A percentile compares a stretch with the other conserved stretches of the same genome.
Evolutionary conservation across 2,888 invertebrate species (phyloP).

Genomic region (Noctua janthe): DNA sequence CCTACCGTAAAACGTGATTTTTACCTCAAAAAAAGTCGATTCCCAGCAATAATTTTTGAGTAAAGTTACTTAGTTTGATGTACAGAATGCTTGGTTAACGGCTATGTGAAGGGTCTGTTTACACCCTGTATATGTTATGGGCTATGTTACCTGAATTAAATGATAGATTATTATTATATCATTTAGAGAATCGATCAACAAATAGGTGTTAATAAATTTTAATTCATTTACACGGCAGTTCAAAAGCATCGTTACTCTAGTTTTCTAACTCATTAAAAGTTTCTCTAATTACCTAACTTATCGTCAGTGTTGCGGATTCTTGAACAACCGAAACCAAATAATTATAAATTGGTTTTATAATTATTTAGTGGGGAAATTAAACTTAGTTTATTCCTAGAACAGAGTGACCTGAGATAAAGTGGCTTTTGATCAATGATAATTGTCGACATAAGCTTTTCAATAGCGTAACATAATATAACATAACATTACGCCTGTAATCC

Average conservation of each 20-base stretch:
- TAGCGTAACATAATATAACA: no score
- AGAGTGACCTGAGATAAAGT: background rate
- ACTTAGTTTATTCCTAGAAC: background rate
- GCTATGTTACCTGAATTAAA: no score
- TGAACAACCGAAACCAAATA: slow-evolving; percentile 2
- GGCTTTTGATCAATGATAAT: background rate
- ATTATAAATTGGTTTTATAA: background rate
- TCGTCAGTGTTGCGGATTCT: background rate
- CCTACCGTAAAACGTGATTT: no score
- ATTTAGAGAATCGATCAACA: background rate
- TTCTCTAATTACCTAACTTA: slow-evolving; percentile 18
- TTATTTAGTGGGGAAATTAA: background rate
- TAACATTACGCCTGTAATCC: no score
- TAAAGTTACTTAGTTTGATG: no score
- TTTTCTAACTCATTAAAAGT: slow-evolving; percentile 43
- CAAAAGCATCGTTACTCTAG: slow-evolving; percentile 17
- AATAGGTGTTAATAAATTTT: slow-evolving; percentile 13
- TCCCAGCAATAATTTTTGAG: no score
- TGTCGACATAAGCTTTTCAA: background rate
- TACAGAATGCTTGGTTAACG: no score
- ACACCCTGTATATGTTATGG: no score
- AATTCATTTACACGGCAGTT: slow-evolving; percentile 6
- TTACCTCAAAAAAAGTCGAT: no score
- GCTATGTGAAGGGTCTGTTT: no score
- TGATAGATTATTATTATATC: no score